Evolutionary conservation across 2,113 vertebrate species (phyloP), one percentile per base, ranked within the genome.

Genomic region (Prochilodus magdalenae): DNA sequence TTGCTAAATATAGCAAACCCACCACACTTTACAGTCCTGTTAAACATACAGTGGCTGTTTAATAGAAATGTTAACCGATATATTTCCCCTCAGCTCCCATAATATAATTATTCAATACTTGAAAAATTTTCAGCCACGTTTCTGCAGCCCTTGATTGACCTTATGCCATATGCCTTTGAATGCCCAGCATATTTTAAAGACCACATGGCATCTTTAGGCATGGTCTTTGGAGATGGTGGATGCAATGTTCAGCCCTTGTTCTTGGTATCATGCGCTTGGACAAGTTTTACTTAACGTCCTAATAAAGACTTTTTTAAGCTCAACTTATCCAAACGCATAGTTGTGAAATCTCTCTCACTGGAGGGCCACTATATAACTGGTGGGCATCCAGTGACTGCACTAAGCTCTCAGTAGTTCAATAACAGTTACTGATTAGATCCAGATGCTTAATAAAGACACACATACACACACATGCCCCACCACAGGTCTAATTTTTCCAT

Each of bases 351-450:
- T 83, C 79, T 85, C 60, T 44, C 53, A 59, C 40, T 70, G 73
- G 66, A 74, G 65, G 71, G 77, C 33, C 74, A 71, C 80, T 59
- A 76, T 66, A 78, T 71, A 65, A 62, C 85, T 15, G 63, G 83
- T 78, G 53, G 86, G 85, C 86, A 84, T 85, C 81, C 85, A 76
- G 85, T 87, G 91, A 86, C 89, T 87, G 86, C 86, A 90, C 81
- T 86, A 66, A 83, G 80, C 74, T 69, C 62, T 83, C 51, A 72
- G 69, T 85, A 29, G 70, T 33, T 84, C 83, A 80, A 70, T 80
- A 86, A 85, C 73, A 87, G 84, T 85, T 22, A 65, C 83, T 90
- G 90, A 94, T 92, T 88, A 86, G 36, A 87, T 90, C 92, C 93
- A 93, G 91, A 94, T 93, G 93, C 69, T 49, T 80, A 62, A 33